Evolutionary conservation across 1,140 invertebrate genomes (phyloP), one percentile per base, ranked within the genome.

Genomic region (Tribolium madens): DNA sequence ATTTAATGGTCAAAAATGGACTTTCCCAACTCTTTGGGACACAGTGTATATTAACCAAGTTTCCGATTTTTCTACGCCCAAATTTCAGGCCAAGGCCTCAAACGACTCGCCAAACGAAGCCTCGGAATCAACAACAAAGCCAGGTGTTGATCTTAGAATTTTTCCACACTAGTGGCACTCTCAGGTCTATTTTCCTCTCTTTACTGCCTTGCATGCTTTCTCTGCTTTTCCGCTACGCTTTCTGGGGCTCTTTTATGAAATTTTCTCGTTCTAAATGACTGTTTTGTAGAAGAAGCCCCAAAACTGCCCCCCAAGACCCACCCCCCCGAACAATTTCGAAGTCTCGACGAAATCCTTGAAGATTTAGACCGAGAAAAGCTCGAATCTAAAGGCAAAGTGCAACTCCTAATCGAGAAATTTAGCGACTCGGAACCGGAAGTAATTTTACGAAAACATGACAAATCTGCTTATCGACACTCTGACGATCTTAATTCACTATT

Each of bases 401-500:
- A 81, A 76, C 60, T 77, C 47, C 53, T 85, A 12, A 84, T 85
- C 2, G 81, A 83, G n/a, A 83, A 81, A 74, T 85, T 84, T 52
- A 81, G 81, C 46, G 71, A 75, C 3, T 4, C 33, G 13, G 10
- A 33, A 50, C 17, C 42, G 9, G 71, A 76, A 0, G 36, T 72
- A 17, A 47, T 73, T 70, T 18, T 81, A 31, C 53, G 79, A 21
- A 77, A 76, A 79, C 33, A 76, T 46, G 46, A 36, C n/a, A 72
- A 31, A 36, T 10, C 48, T 26, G 18, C 33, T 7, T 21, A 60
- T 42, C 15, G 80, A 69, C 36, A 81, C 47, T 79, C 80, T 1
- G 81, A 84, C 21, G 84, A 86, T 15, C 75, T 86, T 31, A 82
- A 80, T 72, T 76, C 57, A 36, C 74, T 86, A n/a, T 76, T 86